Base-by-base conservation (phyloP, 1,140 invertebrate species). In the Drosophila elegans region DNA sequence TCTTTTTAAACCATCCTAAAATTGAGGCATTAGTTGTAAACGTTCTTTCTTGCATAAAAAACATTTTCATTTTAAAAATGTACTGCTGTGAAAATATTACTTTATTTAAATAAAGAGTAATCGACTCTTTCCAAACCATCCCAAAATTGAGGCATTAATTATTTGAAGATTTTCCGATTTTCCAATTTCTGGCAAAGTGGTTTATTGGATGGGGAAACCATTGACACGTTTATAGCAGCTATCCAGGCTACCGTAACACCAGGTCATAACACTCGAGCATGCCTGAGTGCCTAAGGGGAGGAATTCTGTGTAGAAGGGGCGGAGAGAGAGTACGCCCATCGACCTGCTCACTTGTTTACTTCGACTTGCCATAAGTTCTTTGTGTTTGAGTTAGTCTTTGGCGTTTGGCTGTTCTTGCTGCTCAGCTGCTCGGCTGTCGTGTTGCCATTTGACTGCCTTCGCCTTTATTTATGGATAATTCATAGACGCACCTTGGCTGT, bases 381-480 rank as follows among this genome's bases (percentile, higher is more conserved):
- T 72, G 56, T 71, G 68, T 72, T 72, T 72, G 68, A 71, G 42
- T 72, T 57, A 49, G 68, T 57, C 52, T 56, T 27, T 66, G 61
- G 73, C 16, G 16, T 21, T 21, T 55, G 45, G 42, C 46, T 55
- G 57, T 78, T 66, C 38, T 36, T 57, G 16, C 7, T 44, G 29
- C 44, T 56, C 4, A 41, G 52, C 25, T 51, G 29, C 16, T 21
- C 5, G 13, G 57, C 29, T 60, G 56, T 38, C 56, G 45, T 80
- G 64, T 74, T 86, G 80, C 54, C 64, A 66, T 83, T 83, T 83
- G 73, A 67, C 80, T 83, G 57, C 53, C 53, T 82, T 66, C 67
- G 63, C 41, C 60, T 48, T 77, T 78, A 74, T 85, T 85, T 85
- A 77, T 85, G 81, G 81, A 78, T 78, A 85, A 78, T 78, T 78